Evolutionary conservation across 2,888 invertebrate species (phyloP).

Genomic region (Nephrotoma guestfalica): DNA sequence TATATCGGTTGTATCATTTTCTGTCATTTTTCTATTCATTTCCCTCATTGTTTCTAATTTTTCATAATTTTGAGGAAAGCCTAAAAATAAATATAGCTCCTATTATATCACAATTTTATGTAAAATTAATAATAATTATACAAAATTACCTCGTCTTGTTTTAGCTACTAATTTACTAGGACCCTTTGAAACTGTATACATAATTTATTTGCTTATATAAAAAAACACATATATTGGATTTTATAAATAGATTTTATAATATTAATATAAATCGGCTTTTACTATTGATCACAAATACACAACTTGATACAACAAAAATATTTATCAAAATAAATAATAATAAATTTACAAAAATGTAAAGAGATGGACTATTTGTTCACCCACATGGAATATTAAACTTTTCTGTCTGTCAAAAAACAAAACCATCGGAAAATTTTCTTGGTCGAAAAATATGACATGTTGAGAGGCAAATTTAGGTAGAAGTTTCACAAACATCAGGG

Average conservation of each 20-base stretch:
- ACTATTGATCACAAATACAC: not conserved
- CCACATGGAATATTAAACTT: not conserved
- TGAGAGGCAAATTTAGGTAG: not conserved
- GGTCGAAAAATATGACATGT: not conserved
- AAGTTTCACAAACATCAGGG: not conserved
- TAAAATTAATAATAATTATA: constrained; percentile 5
- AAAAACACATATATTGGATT: not conserved
- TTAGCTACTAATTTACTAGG: constrained; percentile 81
- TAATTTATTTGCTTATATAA: constrained; percentile 21
- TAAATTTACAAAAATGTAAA: not conserved
- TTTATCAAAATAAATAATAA: not conserved
- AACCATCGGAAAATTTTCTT: not conserved
- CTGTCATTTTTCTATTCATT: constrained; percentile 49
- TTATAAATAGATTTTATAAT: not conserved
- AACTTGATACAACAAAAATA: not conserved
- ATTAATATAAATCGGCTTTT: not conserved
- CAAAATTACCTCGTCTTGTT: constrained; percentile 53
- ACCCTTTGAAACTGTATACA: constrained; percentile 80
- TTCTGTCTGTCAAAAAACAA: not conserved
- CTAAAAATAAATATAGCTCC: constrained; percentile 29
- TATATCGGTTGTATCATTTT: constrained; percentile 50
- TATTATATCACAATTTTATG: constrained; percentile 15
- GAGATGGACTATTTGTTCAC: not conserved
- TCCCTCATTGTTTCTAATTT: constrained; percentile 60
- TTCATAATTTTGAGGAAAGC: constrained; percentile 68